These are phyloP conservation scores for Drosophila mauritiana DNA, from an alignment of 1,140 invertebrate genomes.

Conservation along the genomic window DNA sequence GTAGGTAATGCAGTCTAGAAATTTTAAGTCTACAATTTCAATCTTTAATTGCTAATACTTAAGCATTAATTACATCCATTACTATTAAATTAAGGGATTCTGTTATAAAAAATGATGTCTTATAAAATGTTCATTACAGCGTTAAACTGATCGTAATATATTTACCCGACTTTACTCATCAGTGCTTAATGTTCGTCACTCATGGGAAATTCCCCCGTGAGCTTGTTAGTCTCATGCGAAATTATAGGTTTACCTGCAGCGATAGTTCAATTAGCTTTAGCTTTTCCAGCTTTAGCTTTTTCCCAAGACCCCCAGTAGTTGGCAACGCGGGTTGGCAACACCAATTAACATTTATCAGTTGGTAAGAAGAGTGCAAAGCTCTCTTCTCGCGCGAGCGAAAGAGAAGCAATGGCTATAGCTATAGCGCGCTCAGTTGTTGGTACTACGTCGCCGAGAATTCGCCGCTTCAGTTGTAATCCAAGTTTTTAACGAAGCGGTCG, in stretches of 20 bases:
- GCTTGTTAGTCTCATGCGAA: neutral
- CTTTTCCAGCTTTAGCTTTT: slow-evolving; percentile 37
- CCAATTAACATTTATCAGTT: slow-evolving; percentile 39
- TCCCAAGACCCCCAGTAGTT: slow-evolving; percentile 25
- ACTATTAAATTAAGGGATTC: too few species aligned
- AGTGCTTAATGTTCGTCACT: neutral
- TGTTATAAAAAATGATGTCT: too few species aligned
- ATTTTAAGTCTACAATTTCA: neutral
- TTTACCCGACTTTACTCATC: neutral
- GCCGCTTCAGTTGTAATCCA: slow-evolving; percentile 64
- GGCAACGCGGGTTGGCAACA: slow-evolving; percentile 40
- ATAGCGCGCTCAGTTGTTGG: slow-evolving; percentile 18
- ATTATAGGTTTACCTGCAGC: slow-evolving; percentile 1
- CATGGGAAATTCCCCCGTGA: slow-evolving; percentile 14
- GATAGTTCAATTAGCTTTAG: slow-evolving; percentile 1
- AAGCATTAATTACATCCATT: too few species aligned
- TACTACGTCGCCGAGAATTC: slow-evolving; percentile 50
- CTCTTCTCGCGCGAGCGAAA: neutral
- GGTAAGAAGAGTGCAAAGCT: slow-evolving; percentile 43
- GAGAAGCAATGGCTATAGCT: neutral
- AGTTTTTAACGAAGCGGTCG: slow-evolving; percentile 51
- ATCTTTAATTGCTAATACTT: too few species aligned
- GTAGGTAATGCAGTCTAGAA: neutral
- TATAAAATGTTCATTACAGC: neutral
- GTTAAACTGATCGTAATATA: neutral